phyloP scores from a whole-genome alignment of 1,140 invertebrate species.

The Forficula auricularia region DNA sequence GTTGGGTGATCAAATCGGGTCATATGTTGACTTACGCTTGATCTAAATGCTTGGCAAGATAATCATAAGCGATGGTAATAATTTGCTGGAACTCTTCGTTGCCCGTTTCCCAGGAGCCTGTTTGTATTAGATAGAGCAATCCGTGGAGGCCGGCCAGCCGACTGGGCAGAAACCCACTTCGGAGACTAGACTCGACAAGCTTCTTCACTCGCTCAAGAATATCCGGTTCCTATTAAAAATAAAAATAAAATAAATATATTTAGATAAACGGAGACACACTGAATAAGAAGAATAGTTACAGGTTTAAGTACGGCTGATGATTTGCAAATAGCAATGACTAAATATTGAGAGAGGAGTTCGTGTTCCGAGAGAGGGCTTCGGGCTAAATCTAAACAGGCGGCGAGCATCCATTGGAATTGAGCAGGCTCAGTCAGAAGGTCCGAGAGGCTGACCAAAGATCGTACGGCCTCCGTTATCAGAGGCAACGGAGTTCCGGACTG shows the following conservation, averaged over 20 bases:
- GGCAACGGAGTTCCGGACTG: constrained; percentile 32
- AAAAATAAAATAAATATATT: constrained; percentile 8
- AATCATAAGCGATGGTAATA: no score
- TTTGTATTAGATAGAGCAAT: constrained; percentile 57
- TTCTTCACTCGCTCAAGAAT: constrained; percentile 41
- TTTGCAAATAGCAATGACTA: constrained; percentile 50
- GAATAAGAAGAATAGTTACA: no score
- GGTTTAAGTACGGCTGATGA: constrained; percentile 42
- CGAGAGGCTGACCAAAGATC: constrained; percentile 46
- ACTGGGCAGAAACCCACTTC: constrained; percentile 43
- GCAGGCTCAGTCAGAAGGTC: constrained; percentile 49
- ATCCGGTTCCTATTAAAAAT: constrained; percentile 30
- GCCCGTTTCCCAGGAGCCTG: not conserved
- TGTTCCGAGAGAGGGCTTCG: constrained; percentile 44
- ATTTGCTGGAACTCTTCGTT: no score
- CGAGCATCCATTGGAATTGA: constrained; percentile 58
- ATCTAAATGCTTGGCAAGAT: no score
- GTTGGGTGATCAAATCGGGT: no score
- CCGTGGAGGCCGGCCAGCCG: constrained; percentile 53
- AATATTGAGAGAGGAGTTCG: constrained; percentile 48
- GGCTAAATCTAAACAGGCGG: constrained; percentile 43
- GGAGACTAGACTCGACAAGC: constrained; percentile 41
- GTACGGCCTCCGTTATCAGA: constrained; percentile 44
- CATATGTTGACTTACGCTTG: no score
- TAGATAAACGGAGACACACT: no score